A percentile compares a stretch with the other conserved stretches of the same genome.
phyloP scores from a whole-genome alignment of 2,113 vertebrate genomes.

The Scytalopus superciliaris region DNA sequence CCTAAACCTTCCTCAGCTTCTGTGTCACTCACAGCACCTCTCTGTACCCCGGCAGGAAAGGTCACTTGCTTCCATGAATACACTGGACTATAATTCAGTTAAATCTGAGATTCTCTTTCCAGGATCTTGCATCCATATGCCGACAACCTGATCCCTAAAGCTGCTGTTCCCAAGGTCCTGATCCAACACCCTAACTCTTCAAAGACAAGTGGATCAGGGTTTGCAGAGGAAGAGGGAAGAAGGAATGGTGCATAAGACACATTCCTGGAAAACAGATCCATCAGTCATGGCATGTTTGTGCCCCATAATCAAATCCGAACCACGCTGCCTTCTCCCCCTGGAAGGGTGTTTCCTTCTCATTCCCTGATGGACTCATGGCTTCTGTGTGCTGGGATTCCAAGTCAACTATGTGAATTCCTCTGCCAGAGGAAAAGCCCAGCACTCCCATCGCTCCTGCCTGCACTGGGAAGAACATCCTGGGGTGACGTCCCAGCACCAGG shows the following conservation, averaged over 20 bases:
- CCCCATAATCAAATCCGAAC: background rate
- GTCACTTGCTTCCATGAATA: background rate
- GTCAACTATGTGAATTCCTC: background rate
- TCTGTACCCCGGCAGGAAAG: accelerated
- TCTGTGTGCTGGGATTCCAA: background rate
- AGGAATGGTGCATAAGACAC: background rate
- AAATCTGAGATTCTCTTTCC: background rate
- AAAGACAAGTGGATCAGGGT: background rate
- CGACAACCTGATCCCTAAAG: background rate
- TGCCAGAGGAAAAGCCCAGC: background rate
- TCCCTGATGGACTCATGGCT: background rate
- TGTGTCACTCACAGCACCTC: background rate
- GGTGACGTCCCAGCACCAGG: background rate
- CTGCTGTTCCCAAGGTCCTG: background rate
- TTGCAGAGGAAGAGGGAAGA: background rate
- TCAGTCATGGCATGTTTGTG: too few species aligned
- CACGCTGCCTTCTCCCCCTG: background rate
- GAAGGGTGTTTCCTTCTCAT: background rate
- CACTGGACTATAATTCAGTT: background rate
- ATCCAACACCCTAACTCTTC: background rate
- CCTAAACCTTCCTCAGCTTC: background rate
- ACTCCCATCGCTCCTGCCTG: background rate
- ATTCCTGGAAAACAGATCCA: background rate
- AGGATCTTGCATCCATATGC: background rate
- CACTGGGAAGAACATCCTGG: background rate